phyloP scores from a whole-genome alignment of 1,140 invertebrate species.

The Dendroctonus valens region DNA sequence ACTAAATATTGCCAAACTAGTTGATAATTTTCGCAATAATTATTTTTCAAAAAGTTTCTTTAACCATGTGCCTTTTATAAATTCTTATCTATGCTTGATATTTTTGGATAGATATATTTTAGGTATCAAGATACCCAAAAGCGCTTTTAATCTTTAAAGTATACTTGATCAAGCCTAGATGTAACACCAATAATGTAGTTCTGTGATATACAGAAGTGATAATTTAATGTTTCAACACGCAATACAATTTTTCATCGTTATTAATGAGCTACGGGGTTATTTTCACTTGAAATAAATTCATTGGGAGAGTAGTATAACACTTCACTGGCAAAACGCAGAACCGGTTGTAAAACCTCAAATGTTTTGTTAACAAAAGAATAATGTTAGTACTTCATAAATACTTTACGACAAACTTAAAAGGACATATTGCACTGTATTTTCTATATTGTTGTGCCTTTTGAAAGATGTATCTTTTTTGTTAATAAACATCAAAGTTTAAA shows the following conservation, averaged over 20 bases:
- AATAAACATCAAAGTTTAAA: constrained; percentile 8
- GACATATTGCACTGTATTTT: neutral
- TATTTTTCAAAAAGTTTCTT: constrained; percentile 2
- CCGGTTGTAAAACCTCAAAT: neutral
- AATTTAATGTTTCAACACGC: neutral
- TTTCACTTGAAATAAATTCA: too few species aligned
- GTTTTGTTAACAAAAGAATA: neutral
- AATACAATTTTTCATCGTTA: too few species aligned
- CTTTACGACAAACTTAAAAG: neutral
- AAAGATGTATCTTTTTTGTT: constrained; percentile 29
- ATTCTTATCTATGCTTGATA: constrained; percentile 25
- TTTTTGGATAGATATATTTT: constrained; percentile 1
- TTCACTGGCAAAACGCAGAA: constrained; percentile 13
- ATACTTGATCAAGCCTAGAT: constrained; percentile 5
- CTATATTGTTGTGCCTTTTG: constrained; percentile 31
- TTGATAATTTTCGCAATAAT: neutral
- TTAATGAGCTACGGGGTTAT: too few species aligned
- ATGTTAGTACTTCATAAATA: neutral
- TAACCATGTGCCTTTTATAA: constrained; percentile 27
- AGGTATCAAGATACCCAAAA: neutral
- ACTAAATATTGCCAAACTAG: neutral
- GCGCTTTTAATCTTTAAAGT: neutral
- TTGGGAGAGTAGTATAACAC: neutral
- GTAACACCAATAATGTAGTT: constrained; percentile 17
- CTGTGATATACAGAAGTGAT: constrained; percentile 21